Percentiles rank a stretch among this genome's conserved stretches.
phyloP scores from a whole-genome alignment of 1,140 invertebrate genomes.

The Eurosta solidaginis region DNA sequence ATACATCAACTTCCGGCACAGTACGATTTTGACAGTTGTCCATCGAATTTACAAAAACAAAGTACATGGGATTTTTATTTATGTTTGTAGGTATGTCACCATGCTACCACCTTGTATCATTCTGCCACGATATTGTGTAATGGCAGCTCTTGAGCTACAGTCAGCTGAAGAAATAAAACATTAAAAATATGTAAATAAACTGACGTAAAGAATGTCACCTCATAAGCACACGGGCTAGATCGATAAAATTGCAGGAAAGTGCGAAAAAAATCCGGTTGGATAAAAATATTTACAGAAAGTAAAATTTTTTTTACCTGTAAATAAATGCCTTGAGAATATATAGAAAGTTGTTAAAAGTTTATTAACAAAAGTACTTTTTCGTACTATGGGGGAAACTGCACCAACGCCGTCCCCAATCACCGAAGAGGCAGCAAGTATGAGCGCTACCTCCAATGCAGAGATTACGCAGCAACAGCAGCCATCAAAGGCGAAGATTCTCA shows the following conservation, averaged over 20 bases:
- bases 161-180: neutral
- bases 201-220: constrained; percentile 1
- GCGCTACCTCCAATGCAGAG: constrained; percentile 29
- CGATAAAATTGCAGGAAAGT: constrained; percentile 2
- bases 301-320: neutral
- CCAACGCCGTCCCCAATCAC: constrained; percentile 48
- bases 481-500: constrained; percentile 69
- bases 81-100: too few relatives aligned
- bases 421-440: constrained; percentile 39
- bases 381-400: constrained; percentile 34
- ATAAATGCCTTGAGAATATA: neutral
- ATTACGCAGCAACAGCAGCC: constrained; percentile 24
- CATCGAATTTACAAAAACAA: too few relatives aligned
- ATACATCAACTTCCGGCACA: too few relatives aligned
- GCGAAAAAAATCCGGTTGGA: neutral
- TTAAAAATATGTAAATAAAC: neutral
- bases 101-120: too few relatives aligned
- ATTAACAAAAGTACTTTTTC: neutral
- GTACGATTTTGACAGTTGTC: too few relatives aligned
- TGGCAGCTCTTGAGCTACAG: neutral
- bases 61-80: too few relatives aligned
- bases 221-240: neutral
- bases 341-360: neutral
- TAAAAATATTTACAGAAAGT: neutral
- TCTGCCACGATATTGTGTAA: too few relatives aligned